Evolutionary conservation across 2,797 vertebrate genomes (phyloP).

Genomic region (Silurus lanzhouensis): DNA sequence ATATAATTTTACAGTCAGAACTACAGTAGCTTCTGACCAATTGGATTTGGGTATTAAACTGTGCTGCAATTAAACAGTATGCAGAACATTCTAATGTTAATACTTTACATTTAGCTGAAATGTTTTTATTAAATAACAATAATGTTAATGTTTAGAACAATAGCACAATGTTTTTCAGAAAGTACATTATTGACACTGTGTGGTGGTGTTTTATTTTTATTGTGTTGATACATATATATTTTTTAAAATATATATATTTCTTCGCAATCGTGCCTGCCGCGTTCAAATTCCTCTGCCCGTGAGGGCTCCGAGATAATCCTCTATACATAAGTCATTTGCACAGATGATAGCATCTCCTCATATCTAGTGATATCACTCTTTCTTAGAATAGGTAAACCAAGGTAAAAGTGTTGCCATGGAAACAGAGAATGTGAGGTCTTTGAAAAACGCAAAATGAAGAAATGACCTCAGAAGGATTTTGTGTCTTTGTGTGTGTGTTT

Average conservation of each 20-base stretch:
- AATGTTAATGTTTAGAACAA: neutral
- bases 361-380: conserved; percentile 16
- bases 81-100: neutral
- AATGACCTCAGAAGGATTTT: neutral
- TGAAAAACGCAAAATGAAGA: neutral
- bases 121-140: too few relatives aligned
- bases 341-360: conserved; percentile 4
- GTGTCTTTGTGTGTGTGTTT: neutral
- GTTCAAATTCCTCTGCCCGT: neutral
- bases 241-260: neutral
- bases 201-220: neutral
- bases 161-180: neutral
- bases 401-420: conserved; percentile 38
- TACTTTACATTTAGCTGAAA: neutral
- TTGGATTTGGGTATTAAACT: neutral
- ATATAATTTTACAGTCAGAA: neutral
- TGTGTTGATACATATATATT: too few relatives aligned
- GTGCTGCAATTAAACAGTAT: neutral
- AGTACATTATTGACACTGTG: neutral
- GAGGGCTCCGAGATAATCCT: neutral
- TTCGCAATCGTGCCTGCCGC: neutral
- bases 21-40: neutral
- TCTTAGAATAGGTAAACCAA: conserved; percentile 21
- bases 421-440: conserved; percentile 9
- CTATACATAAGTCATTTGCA: neutral